Evolutionary conservation across 2,113 vertebrate species (phyloP).

Genomic region (Meles meles): DNA sequence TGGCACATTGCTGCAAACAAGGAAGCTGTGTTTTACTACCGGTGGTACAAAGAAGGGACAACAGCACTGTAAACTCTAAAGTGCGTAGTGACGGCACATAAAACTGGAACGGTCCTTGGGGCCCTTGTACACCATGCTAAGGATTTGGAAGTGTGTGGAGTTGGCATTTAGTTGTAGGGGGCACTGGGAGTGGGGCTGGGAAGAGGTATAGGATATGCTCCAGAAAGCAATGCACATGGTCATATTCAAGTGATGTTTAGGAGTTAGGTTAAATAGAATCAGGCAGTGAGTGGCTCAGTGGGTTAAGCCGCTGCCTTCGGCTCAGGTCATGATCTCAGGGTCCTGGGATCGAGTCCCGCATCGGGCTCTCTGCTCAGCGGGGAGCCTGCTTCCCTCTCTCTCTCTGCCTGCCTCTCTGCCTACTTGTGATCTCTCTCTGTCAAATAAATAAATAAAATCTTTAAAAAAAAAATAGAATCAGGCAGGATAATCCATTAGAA

Average conservation of each 20-base stretch:
- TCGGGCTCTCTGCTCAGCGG: too few relatives aligned
- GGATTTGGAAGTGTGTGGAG: background rate
- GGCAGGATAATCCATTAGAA: constrained; percentile 17
- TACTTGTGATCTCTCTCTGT: too few relatives aligned
- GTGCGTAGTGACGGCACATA: background rate
- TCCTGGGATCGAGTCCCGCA: too few relatives aligned
- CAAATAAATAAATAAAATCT: too few relatives aligned
- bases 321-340: too few relatives aligned
- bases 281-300: too few relatives aligned
- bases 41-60: background rate
- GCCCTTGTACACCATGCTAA: background rate
- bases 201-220: background rate
- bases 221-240: background rate
- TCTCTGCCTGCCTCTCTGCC: too few relatives aligned
- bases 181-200: background rate
- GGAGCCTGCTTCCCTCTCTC: too few relatives aligned
- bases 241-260: background rate
- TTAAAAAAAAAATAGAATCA: constrained; percentile 16
- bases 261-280: constrained; percentile 7
- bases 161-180: background rate
- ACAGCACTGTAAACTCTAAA: background rate
- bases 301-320: too few relatives aligned
- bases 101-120: background rate
- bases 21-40: background rate
- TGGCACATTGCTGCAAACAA: background rate